A percentile compares a stretch with the other conserved stretches of the same genome.
Evolutionary conservation across 2,888 invertebrate genomes (phyloP).

Genomic region (Pterostichus niger): DNA sequence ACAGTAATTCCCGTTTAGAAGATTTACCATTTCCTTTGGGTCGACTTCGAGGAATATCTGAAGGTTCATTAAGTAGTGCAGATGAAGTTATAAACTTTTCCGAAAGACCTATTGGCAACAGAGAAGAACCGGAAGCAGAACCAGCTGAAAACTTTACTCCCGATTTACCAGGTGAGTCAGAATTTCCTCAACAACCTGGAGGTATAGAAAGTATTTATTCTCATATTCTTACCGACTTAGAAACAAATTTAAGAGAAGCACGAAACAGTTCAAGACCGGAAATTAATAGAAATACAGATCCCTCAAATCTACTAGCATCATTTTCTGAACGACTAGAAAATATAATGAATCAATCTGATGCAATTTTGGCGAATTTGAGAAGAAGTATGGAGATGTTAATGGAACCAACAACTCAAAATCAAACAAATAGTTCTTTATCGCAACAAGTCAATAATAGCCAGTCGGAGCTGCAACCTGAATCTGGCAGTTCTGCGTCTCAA

Average conservation of each 20-base stretch:
- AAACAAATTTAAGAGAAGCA: slow-evolving; percentile 70
- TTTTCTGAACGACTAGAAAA: slow-evolving; percentile 75
- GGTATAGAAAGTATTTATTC: slow-evolving; percentile 74
- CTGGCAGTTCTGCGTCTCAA: slow-evolving; percentile 60
- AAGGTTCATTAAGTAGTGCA: slow-evolving; percentile 62
- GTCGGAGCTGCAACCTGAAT: slow-evolving; percentile 19
- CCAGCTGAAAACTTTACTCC: slow-evolving; percentile 55
- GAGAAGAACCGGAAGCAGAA: slow-evolving; percentile 58
- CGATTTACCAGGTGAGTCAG: slow-evolving; percentile 61
- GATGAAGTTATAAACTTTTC: slow-evolving; percentile 74
- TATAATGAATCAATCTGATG: slow-evolving; percentile 75
- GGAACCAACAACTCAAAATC: slow-evolving; percentile 54
- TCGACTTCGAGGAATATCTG: slow-evolving; percentile 60
- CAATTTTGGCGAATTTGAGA: slow-evolving; percentile 74
- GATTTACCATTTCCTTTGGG: slow-evolving; percentile 47
- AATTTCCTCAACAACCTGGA: slow-evolving; percentile 65
- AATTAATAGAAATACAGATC: slow-evolving; percentile 69
- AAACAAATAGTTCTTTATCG: slow-evolving; percentile 2
- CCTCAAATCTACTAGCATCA: slow-evolving; percentile 74
- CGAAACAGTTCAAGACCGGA: slow-evolving; percentile 46
- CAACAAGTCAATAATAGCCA: slow-evolving; percentile 20
- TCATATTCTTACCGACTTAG: slow-evolving; percentile 75
- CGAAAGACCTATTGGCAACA: slow-evolving; percentile 70
- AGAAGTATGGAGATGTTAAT: slow-evolving; percentile 73
- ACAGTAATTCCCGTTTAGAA: slow-evolving; percentile 15